Conservation (phyloP, 2,797 vertebrate species). For the Rhinogobio ventralis region DNA sequence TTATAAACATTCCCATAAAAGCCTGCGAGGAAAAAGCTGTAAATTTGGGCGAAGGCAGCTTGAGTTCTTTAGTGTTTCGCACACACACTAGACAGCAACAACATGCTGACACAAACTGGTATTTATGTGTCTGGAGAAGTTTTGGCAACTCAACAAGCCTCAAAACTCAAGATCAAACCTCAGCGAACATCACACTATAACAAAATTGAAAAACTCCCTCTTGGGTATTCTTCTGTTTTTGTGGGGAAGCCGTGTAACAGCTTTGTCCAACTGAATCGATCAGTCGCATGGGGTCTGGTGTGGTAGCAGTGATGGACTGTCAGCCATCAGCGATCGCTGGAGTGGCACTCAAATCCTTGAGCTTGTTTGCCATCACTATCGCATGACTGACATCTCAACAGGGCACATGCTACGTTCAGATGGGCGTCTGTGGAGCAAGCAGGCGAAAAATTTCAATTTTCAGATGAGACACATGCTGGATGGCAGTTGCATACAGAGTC, state of each 20-base stretch:
- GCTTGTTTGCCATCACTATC: conserved; percentile 51
- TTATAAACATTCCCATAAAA: conserved; percentile 43
- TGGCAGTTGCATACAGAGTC: conserved; percentile 60
- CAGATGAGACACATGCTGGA: conserved; percentile 65
- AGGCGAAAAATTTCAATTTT: conserved; percentile 51
- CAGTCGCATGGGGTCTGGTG: conserved; percentile 27
- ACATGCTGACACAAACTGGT: conserved; percentile 23
- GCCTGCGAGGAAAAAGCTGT: conserved; percentile 35
- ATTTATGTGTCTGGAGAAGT: conserved; percentile 37
- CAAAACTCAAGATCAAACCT: neutral
- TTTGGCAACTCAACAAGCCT: conserved; percentile 6
- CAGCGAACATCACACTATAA: neutral
- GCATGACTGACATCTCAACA: conserved; percentile 48
- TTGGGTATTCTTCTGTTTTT: neutral
- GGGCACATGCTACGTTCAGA: conserved; percentile 25
- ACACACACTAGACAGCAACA: conserved; percentile 36
- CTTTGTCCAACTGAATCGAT: conserved; percentile 16
- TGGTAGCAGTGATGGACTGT: conserved; percentile 26
- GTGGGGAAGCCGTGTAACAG: neutral
- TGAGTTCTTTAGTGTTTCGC: conserved; percentile 32
- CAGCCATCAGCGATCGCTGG: conserved; percentile 34
- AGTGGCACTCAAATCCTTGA: conserved; percentile 32
- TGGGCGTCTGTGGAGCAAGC: conserved; percentile 50
- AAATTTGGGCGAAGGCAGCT: conserved; percentile 38
- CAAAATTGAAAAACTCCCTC: neutral